Evolutionary conservation across 2,888 invertebrate species (phyloP).

Genomic region (Apocheima hispidaria): DNA sequence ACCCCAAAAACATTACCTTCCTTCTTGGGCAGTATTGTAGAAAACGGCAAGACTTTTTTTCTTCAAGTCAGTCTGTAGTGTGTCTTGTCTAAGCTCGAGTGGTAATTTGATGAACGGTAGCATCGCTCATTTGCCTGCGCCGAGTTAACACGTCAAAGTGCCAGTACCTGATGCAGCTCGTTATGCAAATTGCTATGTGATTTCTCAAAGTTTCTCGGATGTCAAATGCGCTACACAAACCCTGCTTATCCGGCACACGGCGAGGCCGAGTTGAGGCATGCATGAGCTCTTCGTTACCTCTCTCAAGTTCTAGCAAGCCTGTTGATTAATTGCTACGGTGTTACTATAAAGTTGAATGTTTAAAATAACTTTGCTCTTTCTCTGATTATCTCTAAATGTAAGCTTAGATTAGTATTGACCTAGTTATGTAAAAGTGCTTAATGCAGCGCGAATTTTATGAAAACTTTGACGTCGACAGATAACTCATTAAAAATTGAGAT

Average conservation of each 20-base stretch:
- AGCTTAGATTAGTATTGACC: not conserved
- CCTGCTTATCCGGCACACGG: conserved; percentile 17
- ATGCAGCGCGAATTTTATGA: no score
- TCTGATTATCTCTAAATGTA: not conserved
- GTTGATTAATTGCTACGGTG: conserved; percentile 20
- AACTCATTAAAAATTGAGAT: no score
- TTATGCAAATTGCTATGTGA: conserved; percentile 58
- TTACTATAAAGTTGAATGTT: conserved; percentile 1
- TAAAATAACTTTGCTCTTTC: conserved; percentile 4
- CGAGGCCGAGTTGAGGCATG: conserved; percentile 13
- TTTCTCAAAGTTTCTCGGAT: conserved; percentile 62
- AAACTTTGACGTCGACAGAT: no score
- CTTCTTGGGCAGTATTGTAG: no score
- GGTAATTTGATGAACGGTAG: conserved; percentile 49
- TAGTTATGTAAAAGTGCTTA: no score
- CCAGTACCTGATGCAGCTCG: conserved; percentile 52
- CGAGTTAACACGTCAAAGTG: conserved; percentile 52
- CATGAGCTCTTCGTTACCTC: conserved; percentile 30
- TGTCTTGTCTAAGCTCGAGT: conserved; percentile 16
- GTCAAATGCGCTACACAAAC: conserved; percentile 37
- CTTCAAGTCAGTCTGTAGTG: not conserved
- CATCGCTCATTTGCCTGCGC: conserved; percentile 52
- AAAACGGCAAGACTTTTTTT: not conserved
- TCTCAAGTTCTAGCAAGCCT: conserved; percentile 15
- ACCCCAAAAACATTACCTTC: no score